A percentile compares a stretch with the other conserved stretches of the same genome.
Evolutionary conservation across 2,113 vertebrate species (phyloP).

Genomic region (Odobenus rosmarus): DNA sequence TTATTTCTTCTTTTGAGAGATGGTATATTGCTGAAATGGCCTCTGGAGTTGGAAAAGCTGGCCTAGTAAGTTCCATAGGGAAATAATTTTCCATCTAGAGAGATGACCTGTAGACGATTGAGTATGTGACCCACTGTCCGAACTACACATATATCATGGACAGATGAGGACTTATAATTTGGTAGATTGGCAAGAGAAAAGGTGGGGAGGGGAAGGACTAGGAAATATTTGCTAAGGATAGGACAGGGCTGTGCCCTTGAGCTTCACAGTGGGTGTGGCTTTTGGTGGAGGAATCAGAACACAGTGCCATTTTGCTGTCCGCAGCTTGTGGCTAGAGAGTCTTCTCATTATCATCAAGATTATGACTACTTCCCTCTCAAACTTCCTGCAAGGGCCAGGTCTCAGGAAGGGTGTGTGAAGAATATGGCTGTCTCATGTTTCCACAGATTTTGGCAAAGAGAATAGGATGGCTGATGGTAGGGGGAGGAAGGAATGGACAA

Average conservation of each 20-base stretch:
- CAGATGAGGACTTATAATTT: background rate
- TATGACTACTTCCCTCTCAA: background rate
- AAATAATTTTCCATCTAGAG: background rate
- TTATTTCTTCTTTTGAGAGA: background rate
- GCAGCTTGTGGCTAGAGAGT: background rate
- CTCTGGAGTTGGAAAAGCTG: background rate
- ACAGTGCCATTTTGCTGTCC: background rate
- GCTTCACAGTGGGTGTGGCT: background rate
- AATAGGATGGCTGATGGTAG: background rate
- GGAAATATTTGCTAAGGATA: background rate
- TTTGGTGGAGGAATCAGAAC: background rate
- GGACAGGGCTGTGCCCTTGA: background rate
- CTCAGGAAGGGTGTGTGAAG: background rate
- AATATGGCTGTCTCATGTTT: background rate
- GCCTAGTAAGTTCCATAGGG: background rate
- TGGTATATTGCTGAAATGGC: background rate
- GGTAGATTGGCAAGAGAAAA: background rate
- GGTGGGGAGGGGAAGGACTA: background rate
- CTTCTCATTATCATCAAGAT: background rate
- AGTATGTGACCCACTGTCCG: background rate
- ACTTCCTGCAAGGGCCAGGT: background rate
- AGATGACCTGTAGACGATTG: background rate
- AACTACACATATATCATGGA: background rate
- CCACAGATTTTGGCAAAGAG: conserved; percentile 20
- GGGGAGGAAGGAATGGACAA: background rate